Base-by-base conservation (phyloP, 2,888 invertebrate genomes). In the Eurytoma californica region DNA sequence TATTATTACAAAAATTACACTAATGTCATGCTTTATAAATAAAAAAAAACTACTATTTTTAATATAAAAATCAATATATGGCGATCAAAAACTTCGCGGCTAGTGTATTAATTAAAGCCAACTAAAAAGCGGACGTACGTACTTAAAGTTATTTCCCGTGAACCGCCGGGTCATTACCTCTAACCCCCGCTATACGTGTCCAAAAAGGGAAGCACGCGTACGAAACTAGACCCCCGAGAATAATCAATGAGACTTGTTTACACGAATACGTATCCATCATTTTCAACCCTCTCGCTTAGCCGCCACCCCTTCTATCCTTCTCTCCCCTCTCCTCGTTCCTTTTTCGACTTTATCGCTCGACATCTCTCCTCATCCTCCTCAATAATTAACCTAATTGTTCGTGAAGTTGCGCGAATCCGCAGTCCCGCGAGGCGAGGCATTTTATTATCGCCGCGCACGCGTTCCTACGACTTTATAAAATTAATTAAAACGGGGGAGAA, bases 361-460 rank as follows among this genome's bases (percentile, higher is more conserved):
- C 18, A 63, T 67, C 57, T 66, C 66, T 74, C 66, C 16, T 57
- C 14, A 9, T 39, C 39, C 72, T 83, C 84, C 84, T 84, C 83
- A 83, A 86, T 83, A 86, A 86, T 86, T 86, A 86, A 83, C 83
- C 83, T 86, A 85, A 86, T 85, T 85, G 85, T 85, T 84, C 30
- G 58, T 82, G 18, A 61, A 60, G 72, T 70, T 39, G 24, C 63
- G 51, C 72, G 77, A 72, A 70, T 77, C 55, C 61, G 16, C 72
- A 16, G 60, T 70, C 73, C 51, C 60, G 58, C 47, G 68, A 53
- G 57, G 39, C 57, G 39, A 7, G 18, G 63, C 60, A 73, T 78
- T 78, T 72, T 78, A 78, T 72, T 78, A 63, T 66, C 60, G 55
- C 51, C 57, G 65, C 58, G 60, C 72, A 77, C 30, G 55, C 72